A percentile compares a stretch with the other conserved stretches of the same genome.
Conservation (phyloP, 2,797 vertebrate genomes). For the Dryobates pubescens region DNA sequence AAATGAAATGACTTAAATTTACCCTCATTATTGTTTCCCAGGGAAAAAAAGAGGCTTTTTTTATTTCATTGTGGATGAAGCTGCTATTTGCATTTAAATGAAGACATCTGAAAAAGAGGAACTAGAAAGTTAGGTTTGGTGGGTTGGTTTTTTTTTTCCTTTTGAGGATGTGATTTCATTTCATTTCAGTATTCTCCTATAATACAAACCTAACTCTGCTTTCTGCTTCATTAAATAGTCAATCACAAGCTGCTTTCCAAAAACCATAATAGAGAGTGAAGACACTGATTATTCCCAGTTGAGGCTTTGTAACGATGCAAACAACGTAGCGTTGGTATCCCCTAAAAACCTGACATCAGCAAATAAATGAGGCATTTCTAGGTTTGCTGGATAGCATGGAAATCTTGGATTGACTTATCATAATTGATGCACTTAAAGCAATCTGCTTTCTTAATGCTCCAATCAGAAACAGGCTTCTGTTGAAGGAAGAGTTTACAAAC, state of each 20-base stretch:
- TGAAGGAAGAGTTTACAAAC: neutral
- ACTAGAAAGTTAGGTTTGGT: neutral
- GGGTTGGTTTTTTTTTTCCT: neutral
- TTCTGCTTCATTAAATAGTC: slow-evolving; percentile 34
- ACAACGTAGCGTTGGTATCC: neutral
- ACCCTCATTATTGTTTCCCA: slow-evolving; percentile 56
- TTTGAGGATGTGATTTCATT: slow-evolving; percentile 50
- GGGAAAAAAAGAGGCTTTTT: neutral
- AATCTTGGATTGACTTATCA: neutral
- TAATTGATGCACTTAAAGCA: neutral
- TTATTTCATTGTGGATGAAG: slow-evolving; percentile 43
- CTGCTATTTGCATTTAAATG: slow-evolving; percentile 74
- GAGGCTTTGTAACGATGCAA: neutral
- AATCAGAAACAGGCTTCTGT: neutral
- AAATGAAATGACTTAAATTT: slow-evolving; percentile 52
- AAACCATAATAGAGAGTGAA: neutral
- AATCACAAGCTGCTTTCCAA: slow-evolving; percentile 14
- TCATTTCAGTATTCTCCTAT: slow-evolving; percentile 21
- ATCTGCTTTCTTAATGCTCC: neutral
- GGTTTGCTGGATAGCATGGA: neutral
- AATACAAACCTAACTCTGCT: neutral
- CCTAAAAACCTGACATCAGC: neutral
- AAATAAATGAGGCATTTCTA: neutral
- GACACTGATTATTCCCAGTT: slow-evolving; percentile 10
- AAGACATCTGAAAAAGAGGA: slow-evolving; percentile 61